Base-by-base conservation (phyloP, 2,113 vertebrate species). In the Sterna hirundo region DNA sequence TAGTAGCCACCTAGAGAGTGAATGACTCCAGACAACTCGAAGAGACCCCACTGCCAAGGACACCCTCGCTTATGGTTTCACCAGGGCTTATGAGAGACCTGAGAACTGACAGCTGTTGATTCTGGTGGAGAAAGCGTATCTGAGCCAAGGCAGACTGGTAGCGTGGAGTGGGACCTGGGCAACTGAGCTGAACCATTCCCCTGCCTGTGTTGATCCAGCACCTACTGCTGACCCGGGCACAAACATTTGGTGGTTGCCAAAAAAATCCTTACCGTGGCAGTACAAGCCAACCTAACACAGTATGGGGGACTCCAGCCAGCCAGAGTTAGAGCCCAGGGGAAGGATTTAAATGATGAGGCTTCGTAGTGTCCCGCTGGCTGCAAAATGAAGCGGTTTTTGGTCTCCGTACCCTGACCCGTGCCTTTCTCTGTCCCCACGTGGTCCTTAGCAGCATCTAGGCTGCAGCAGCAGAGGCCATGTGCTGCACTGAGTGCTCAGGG, bases 151-250 rank as follows among this genome's bases (percentile, higher is more conserved):
- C 47, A 68, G 47, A 42, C 27, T 23, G 46, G 52, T 25, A 38
- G n/a, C 0, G 0, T 40, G 44, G 27, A 1, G 3, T 26, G 77
- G 26, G 68, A 65, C 34, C 11, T 34, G 38, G 36, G 26, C 36
- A 42, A 16, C 68, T 6, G 22, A 62, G 30, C 52, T 36, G 61
- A 52, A 26, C 40, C 3, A 0, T 23, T 76, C 38, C 36, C n/a
- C 58, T 27, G 55, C 23, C 29, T 26, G 46, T 30, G 13, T 13
- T 69, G 17, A 34, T 25, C 22, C 36, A 32, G 60, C 55, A 42
- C 22, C 62, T 69, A 16, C 32, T 8, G 40, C 93, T 65, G 36
- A 26, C 29, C 44, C 2, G 2, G 32, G 69, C 29, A 25, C 51
- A 25, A 30, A 42, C 23, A 4, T 30, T 15, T 42, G 64, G 77